Evolutionary conservation across 2,888 invertebrate genomes (phyloP).

Genomic region (Falcaria lacertinaria): DNA sequence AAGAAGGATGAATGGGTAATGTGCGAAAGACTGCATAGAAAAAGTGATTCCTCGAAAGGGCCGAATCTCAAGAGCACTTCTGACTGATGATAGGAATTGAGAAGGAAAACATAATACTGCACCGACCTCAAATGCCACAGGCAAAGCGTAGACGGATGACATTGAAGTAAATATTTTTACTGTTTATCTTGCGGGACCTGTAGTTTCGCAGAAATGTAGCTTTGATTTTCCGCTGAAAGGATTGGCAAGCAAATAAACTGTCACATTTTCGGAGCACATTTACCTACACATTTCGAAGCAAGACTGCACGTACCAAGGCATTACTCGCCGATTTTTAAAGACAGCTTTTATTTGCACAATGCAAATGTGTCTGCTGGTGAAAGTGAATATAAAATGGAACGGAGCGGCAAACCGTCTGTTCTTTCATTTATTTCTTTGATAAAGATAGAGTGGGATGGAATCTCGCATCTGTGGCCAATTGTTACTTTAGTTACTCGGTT

Average conservation of each 20-base stretch:
- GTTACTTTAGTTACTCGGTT: constrained; percentile 46
- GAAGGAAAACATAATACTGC: too few species aligned
- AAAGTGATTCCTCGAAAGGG: too few species aligned
- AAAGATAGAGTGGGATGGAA: constrained; percentile 45
- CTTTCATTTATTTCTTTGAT: constrained; percentile 64
- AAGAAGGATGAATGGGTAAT: too few species aligned
- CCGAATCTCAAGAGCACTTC: too few species aligned
- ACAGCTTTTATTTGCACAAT: constrained; percentile 49
- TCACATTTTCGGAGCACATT: background rate
- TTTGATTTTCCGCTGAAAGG: background rate
- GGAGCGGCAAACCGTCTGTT: constrained; percentile 24
- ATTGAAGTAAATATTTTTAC: too few species aligned
- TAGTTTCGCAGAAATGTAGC: too few species aligned
- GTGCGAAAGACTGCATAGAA: too few species aligned
- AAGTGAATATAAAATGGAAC: constrained; percentile 47
- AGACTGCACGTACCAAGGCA: constrained; percentile 5
- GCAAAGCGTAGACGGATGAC: too few species aligned
- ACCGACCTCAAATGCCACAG: too few species aligned
- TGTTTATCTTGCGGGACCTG: too few species aligned
- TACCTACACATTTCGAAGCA: background rate
- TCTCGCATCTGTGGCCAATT: constrained; percentile 62
- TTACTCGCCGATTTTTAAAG: constrained; percentile 38
- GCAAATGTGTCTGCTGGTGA: constrained; percentile 45
- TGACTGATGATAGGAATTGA: too few species aligned
- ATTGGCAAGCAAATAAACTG: background rate